phyloP scores from a whole-genome alignment of 2,797 vertebrate species.

The Cyprinella venusta region DNA sequence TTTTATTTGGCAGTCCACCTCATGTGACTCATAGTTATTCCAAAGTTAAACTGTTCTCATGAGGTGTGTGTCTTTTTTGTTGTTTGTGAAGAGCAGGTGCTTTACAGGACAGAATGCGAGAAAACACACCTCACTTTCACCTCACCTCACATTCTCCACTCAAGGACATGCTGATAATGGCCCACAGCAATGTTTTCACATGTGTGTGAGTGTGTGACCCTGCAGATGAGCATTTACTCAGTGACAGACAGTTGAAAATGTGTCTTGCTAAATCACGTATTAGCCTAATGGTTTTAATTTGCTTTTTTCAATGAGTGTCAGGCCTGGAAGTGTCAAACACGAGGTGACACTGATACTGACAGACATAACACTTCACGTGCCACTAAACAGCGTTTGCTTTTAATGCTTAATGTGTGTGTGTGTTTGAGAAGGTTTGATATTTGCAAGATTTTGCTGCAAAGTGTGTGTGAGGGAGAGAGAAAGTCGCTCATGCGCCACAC shows the following conservation, averaged over 20 bases:
- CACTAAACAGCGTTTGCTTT: conserved; percentile 51
- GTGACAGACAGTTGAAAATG: conserved; percentile 21
- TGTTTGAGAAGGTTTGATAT: conserved; percentile 21
- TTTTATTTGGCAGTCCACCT: neutral
- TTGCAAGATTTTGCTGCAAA: conserved; percentile 9
- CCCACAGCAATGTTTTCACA: conserved; percentile 11
- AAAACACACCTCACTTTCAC: conserved; percentile 26
- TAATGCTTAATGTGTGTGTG: conserved; percentile 39
- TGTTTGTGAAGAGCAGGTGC: conserved; percentile 42
- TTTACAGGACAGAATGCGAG: neutral
- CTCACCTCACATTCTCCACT: conserved; percentile 26
- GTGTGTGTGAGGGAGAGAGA: conserved; percentile 21
- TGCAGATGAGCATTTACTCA: conserved; percentile 22
- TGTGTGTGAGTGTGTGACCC: conserved; percentile 29
- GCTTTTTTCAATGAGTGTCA: conserved; percentile 70
- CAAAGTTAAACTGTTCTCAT: neutral
- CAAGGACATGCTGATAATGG: conserved; percentile 54
- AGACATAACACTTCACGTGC: conserved; percentile 62
- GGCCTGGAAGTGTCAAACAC: conserved; percentile 40
- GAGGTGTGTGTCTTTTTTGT: neutral
- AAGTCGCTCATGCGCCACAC: conserved; percentile 40
- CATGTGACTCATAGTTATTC: neutral
- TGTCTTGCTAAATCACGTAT: conserved; percentile 70
- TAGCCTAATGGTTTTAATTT: conserved; percentile 75
- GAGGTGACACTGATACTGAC: conserved; percentile 54